Percentiles rank a stretch among this genome's conserved stretches.
phyloP scores from a whole-genome alignment of 2,888 invertebrate genomes.

The Belgica antarctica region DNA sequence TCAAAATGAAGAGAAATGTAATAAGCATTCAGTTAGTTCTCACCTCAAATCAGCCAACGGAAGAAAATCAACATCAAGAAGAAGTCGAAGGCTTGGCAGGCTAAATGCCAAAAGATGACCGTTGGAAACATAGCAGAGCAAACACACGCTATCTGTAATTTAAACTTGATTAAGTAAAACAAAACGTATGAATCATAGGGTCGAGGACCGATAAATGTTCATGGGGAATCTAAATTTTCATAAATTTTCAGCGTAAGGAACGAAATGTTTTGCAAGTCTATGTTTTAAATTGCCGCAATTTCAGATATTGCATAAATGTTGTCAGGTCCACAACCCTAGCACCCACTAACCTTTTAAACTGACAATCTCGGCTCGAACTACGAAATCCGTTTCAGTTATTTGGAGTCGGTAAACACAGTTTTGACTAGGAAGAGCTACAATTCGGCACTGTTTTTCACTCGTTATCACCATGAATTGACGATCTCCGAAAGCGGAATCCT shows the following conservation, averaged over 20 bases:
- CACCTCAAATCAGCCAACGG: constrained; percentile 92
- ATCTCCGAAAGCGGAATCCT: constrained; percentile 61
- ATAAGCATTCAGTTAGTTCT: not conserved
- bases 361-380: constrained; percentile 90
- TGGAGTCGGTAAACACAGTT: constrained; percentile 91
- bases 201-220: too few relatives aligned
- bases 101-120: constrained; percentile 92
- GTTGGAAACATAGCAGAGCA: constrained; percentile 91
- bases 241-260: not conserved
- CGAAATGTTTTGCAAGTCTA: too few relatives aligned
- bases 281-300: too few relatives aligned
- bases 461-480: constrained; percentile 90
- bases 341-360: constrained; percentile 74
- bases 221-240: not conserved
- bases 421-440: constrained; percentile 92
- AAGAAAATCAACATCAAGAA: constrained; percentile 91
- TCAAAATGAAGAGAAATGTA: too few relatives aligned
- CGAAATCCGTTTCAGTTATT: constrained; percentile 88
- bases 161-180: too few relatives aligned
- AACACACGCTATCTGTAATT: constrained; percentile 84
- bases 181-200: constrained; percentile 51
- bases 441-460: constrained; percentile 92
- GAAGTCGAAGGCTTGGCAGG: constrained; percentile 89
- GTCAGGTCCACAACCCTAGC: too few relatives aligned
- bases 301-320: too few relatives aligned